Evolutionary conservation across 35 echinoderm and acorn worm genomes (phyloP).

Genomic region (Heliocidaris erythrogramma): DNA sequence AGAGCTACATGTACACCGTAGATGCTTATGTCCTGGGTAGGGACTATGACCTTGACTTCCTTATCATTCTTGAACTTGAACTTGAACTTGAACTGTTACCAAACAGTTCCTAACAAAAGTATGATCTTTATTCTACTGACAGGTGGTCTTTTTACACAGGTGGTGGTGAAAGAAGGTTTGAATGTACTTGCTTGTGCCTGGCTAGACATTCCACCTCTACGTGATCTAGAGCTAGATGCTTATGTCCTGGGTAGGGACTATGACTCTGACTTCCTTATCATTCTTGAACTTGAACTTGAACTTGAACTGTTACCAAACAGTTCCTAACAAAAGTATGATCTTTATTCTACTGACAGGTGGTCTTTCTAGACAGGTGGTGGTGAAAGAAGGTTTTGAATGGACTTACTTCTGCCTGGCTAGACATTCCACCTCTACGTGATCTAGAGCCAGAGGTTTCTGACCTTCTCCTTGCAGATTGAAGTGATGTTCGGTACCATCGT

Average conservation of each 20-base stretch:
- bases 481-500: conserved; percentile 88
- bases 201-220: conserved; percentile 82
- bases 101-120: too few relatives aligned
- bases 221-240: conserved; percentile 91
- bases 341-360: too few relatives aligned
- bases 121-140: too few relatives aligned
- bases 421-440: conserved; percentile 86
- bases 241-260: conserved; percentile 61
- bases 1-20: too few relatives aligned
- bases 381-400: neutral
- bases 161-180: neutral
- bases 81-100: too few relatives aligned
- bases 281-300: too few relatives aligned
- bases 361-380: too few relatives aligned
- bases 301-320: too few relatives aligned
- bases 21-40: conserved; percentile 69
- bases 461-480: conserved; percentile 89
- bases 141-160: too few relatives aligned
- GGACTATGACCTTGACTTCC: too few relatives aligned
- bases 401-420: conserved; percentile 86
- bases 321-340: too few relatives aligned
- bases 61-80: too few relatives aligned
- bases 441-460: conserved; percentile 91
- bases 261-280: neutral
- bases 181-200: conserved; percentile 77